These are phyloP conservation scores for Pocota personata DNA, from an alignment of 2,888 invertebrate genomes.

Conservation along the genomic window DNA sequence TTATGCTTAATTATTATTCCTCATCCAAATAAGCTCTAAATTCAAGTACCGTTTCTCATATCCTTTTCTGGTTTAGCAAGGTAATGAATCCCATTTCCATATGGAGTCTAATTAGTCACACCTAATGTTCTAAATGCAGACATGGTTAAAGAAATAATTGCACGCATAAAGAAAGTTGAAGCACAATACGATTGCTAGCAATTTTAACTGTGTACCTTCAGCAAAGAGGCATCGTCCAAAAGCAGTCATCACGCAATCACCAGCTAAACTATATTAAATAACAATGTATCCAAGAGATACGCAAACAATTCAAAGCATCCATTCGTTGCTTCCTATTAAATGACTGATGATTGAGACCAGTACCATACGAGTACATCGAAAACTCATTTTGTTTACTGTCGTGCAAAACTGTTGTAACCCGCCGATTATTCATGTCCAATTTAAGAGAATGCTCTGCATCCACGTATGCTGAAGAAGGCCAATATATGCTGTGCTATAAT, in stretches of 20 bases:
- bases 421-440: conserved; percentile 51
- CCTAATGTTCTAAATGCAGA: too few species aligned
- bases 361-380: neutral
- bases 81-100: too few species aligned
- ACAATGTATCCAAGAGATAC: conserved; percentile 16
- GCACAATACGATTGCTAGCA: too few species aligned
- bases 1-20: too few species aligned
- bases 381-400: neutral
- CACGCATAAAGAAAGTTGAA: too few species aligned
- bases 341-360: neutral
- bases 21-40: too few species aligned
- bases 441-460: conserved; percentile 39
- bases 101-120: too few species aligned
- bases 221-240: neutral
- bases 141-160: too few species aligned
- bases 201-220: neutral
- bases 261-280: neutral
- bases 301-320: conserved; percentile 6
- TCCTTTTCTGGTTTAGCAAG: too few species aligned
- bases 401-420: conserved; percentile 12
- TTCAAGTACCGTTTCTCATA: too few species aligned
- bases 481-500: conserved; percentile 70
- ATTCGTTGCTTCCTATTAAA: neutral
- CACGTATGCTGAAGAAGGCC: conserved; percentile 56
- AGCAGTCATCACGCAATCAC: neutral